Evolutionary conservation across 2,797 vertebrate species (phyloP), one percentile per base, ranked within the genome.

Genomic region (Bradypus variegatus): DNA sequence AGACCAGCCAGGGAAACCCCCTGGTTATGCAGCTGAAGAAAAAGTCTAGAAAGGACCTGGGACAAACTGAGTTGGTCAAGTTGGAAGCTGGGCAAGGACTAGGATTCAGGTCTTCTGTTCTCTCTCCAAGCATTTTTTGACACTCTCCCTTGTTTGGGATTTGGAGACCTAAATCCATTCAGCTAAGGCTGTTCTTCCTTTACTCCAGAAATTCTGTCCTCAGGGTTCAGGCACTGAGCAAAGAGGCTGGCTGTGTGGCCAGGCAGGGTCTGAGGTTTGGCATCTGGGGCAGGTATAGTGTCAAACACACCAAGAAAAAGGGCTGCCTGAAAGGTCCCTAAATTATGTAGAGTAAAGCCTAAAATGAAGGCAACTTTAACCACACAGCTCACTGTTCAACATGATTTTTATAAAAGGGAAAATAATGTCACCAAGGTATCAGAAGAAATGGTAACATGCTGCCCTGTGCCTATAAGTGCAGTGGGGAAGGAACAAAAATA

Each of bases 361-460:
- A 33, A 18, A 55, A 27, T 0, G 31, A 48, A 6, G 65, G 55
- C 19, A 48, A 53, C 67, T 23, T 91, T 14, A 12, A 60, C 33
- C 31, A 33, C 18, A 29, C 2, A 9, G 16, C n/a, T 60, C 69
- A 36, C 23, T 29, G 38, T 12, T 76, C 33, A 25, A 16, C 2
- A 9, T 29, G 79, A 38, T 11, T 85, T 88, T 65, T 33, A 50
- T 62, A 19, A 69, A 84, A 75, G 3, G 8, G 23, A 13, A 45
- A 60, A 69, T 1, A 55, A 13, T 27, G 25, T 29, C 12, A 1
- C 78, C 31, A 70, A n/a, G 75, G 36, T 5, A n/a, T 31, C 31
- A 78, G 65, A 19, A 13, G 21, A 75, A 9, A 31, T 0, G 11
- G 60, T 5, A 13, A 19, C 6, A 6, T 1, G 2, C 14, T n/a